Base-by-base conservation (phyloP, 2,888 invertebrate genomes). In the Drosophila ustulata region DNA sequence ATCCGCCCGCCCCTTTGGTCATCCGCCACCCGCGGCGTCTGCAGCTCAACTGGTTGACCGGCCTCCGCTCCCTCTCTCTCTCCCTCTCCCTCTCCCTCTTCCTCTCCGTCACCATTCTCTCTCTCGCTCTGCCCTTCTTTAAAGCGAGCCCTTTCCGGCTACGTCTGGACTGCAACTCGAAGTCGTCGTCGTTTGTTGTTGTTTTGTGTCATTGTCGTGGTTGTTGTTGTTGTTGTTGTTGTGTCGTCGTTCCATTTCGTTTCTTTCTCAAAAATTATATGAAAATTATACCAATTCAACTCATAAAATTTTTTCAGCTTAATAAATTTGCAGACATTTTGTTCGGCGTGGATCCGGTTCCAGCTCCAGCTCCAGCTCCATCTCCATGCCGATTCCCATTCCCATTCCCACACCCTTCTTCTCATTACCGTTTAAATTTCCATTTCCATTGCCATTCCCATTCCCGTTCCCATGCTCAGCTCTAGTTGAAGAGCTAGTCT, bases 231-330 rank as follows among this genome's bases (percentile, higher is more conserved):
- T 9, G 52, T 46, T 58, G 32, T 43, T 32, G 23, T 66, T 70
- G 70, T 66, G 6, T 41, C 39, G 39, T 41, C 39, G 37, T 84
- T 80, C 84, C 84, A 75, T 81, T 88, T 86, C 71, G 88, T 66
- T 81, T 86, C 71, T 63, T 73, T 82, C 75, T 74, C 66, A 82
- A 88, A 89, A 89, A 86, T 89, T 90, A 89, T 89, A 89, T 90
- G 89, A 90, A 90, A 90, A 90, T 90, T 90, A 90, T 90, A 86
- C 90, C 86, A 85, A 86, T 88, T 89, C 87, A 79, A 89, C 87
- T 90, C 90, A 90, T 91, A 90, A 90, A 90, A 83, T 84, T 89
- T 87, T 88, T 90, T 79, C 86, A 88, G 86, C 86, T 80, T 80
- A 88, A 90, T 89, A 89, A 88, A 88, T 89, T 87, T 71, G 80